Conservation (phyloP, 2,888 invertebrate genomes). For the Dyspetes luteomarginatus region DNA sequence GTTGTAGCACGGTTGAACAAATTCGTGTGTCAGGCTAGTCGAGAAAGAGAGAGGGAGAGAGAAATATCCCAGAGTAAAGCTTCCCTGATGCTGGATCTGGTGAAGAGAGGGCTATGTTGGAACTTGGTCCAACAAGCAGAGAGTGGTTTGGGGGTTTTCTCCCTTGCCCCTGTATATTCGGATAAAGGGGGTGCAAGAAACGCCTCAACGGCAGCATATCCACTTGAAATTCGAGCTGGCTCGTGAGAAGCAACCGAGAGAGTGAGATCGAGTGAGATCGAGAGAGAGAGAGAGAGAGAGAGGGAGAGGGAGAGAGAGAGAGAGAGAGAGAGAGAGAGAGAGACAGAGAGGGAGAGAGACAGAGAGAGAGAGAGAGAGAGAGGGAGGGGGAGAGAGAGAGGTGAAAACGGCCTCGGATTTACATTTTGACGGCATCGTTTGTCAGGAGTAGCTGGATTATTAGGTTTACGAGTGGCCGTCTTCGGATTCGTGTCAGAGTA, state of each 20-base stretch:
- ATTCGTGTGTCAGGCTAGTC: slow-evolving; percentile 61
- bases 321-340: slow-evolving; percentile 38
- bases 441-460: slow-evolving; percentile 81
- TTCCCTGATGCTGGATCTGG: slow-evolving; percentile 34
- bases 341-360: slow-evolving; percentile 68
- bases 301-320: slow-evolving; percentile 68
- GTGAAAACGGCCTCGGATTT: slow-evolving; percentile 76
- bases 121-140: slow-evolving; percentile 61
- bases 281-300: slow-evolving; percentile 42
- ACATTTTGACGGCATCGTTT: slow-evolving; percentile 82
- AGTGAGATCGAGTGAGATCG: too few species aligned
- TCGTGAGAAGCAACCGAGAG: too few species aligned
- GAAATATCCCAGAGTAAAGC: slow-evolving; percentile 24
- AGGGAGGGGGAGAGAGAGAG: slow-evolving; percentile 40
- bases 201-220: slow-evolving; percentile 47
- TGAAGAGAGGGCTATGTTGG: slow-evolving; percentile 56
- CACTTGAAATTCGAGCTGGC: slow-evolving; percentile 75
- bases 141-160: slow-evolving; percentile 41
- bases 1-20: slow-evolving; percentile 63
- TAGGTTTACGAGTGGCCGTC: slow-evolving; percentile 81
- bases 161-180: slow-evolving; percentile 26
- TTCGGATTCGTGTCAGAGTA: slow-evolving; percentile 74
- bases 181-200: slow-evolving; percentile 52
- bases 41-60: slow-evolving; percentile 55
- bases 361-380: slow-evolving; percentile 63